Evolutionary conservation across 1,140 invertebrate species (phyloP).

Genomic region (Ditylenchus dipsaci): DNA sequence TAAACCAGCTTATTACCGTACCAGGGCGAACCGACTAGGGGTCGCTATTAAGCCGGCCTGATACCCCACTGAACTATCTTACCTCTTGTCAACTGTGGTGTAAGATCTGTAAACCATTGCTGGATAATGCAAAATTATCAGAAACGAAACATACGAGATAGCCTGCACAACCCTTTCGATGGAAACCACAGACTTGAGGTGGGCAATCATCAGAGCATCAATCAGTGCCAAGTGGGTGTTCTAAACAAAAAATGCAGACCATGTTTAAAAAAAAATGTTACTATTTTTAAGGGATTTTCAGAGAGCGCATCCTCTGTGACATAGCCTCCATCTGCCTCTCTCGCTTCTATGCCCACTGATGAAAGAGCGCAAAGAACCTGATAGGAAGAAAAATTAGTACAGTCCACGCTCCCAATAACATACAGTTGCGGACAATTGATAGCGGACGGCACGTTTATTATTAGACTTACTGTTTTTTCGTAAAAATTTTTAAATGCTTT

Average conservation of each 20-base stretch:
- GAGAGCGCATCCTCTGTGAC: conserved; percentile 86
- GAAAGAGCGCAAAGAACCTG: conserved; percentile 73
- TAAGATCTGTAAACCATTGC: not conserved
- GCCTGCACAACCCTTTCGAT: conserved; percentile 79
- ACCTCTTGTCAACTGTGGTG: conserved; percentile 19
- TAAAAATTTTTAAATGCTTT: no score
- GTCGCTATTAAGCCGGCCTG: no score
- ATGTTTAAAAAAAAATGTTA: conserved; percentile 9
- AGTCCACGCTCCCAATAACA: no score
- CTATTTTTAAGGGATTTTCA: conserved; percentile 9
- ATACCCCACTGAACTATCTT: no score
- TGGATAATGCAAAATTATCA: conserved; percentile 4
- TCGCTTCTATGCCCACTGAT: conserved; percentile 81
- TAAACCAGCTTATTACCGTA: no score
- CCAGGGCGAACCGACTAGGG: no score
- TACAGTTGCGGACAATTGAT: no score
- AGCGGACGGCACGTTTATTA: no score
- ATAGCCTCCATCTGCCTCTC: conserved; percentile 75
- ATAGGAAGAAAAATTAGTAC: conserved; percentile 36
- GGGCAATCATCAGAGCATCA: conserved; percentile 90
- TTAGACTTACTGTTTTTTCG: no score
- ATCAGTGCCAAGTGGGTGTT: conserved; percentile 91
- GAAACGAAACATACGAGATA: conserved; percentile 63
- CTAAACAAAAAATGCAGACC: conserved; percentile 68
- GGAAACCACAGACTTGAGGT: conserved; percentile 85